These are phyloP conservation scores for Heteractis magnifica DNA, from an alignment of 92 coral and sea anemone species.

Conservation along the genomic window DNA sequence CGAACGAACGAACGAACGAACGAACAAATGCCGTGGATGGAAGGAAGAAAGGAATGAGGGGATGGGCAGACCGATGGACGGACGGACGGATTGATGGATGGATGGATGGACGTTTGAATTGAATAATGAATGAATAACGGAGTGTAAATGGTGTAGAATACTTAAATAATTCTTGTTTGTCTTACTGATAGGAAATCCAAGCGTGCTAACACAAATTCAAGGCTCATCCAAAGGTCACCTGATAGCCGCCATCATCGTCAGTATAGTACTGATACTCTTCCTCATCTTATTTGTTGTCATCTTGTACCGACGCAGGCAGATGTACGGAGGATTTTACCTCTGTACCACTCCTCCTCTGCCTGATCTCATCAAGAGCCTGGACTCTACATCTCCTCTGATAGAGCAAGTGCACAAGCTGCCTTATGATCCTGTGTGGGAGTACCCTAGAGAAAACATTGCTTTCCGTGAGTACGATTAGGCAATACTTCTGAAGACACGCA, in stretches of 20 bases:
- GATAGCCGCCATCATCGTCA: conserved; percentile 54
- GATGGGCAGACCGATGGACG: too few species aligned
- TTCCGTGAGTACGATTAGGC: conserved; percentile 50
- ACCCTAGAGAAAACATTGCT: conserved; percentile 73
- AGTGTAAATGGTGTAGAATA: not conserved
- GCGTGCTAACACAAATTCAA: conserved; percentile 17
- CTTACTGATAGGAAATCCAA: conserved; percentile 36
- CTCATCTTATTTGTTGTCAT: conserved; percentile 56
- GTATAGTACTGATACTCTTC: conserved; percentile 45
- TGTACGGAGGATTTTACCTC: conserved; percentile 92
- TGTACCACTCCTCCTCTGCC: conserved; percentile 94
- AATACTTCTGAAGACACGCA: too few species aligned
- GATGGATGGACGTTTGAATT: too few species aligned
- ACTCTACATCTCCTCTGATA: conserved; percentile 63
- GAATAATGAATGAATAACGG: too few species aligned
- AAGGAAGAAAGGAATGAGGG: too few species aligned
- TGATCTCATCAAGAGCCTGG: conserved; percentile 87
- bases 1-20: too few species aligned
- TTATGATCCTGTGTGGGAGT: conserved; percentile 85
- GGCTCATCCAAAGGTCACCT: conserved; percentile 30
- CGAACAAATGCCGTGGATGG: too few species aligned
- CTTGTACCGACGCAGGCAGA: conserved; percentile 73
- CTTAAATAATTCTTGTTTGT: not conserved
- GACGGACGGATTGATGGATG: too few species aligned
- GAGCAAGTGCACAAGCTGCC: conserved; percentile 93